These are phyloP conservation scores for Trochalopteron elliotii DNA, from an alignment of 2,113 vertebrate genomes.

Conservation along the genomic window DNA sequence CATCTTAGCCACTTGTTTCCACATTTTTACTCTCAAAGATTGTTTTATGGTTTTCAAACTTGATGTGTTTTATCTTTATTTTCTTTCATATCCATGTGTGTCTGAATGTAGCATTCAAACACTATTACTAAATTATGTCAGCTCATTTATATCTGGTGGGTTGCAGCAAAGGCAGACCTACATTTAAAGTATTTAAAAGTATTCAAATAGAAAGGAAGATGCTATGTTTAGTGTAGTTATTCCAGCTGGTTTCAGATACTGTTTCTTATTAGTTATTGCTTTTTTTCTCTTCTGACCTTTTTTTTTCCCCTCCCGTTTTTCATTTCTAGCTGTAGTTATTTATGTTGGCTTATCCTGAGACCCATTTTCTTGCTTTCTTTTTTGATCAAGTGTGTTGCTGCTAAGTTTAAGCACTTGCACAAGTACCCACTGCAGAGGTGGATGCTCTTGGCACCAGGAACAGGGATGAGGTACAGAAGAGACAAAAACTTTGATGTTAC, in stretches of 20 bases:
- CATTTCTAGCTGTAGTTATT: neutral
- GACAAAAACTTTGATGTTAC: neutral
- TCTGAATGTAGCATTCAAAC: neutral
- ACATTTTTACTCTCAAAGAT: neutral
- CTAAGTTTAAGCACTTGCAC: neutral
- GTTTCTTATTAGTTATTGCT: neutral
- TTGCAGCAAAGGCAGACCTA: neutral
- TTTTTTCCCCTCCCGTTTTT: neutral
- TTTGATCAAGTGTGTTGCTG: neutral
- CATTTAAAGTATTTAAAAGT: neutral
- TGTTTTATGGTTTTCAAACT: neutral
- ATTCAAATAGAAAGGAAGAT: neutral
- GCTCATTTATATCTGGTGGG: neutral
- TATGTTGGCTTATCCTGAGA: neutral
- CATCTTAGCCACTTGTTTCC: neutral
- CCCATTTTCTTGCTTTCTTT: neutral
- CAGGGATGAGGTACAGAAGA: neutral
- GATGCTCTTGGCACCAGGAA: neutral
- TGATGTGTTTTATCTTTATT: neutral
- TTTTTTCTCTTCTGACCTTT: neutral
- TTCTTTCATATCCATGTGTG: neutral
- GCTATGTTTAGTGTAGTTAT: neutral
- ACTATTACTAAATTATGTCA: neutral
- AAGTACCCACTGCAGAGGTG: neutral
- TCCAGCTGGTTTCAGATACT: neutral